These are phyloP conservation scores for Saguinus midas DNA, from an alignment of 2,113 vertebrate species.

Conservation along the genomic window DNA sequence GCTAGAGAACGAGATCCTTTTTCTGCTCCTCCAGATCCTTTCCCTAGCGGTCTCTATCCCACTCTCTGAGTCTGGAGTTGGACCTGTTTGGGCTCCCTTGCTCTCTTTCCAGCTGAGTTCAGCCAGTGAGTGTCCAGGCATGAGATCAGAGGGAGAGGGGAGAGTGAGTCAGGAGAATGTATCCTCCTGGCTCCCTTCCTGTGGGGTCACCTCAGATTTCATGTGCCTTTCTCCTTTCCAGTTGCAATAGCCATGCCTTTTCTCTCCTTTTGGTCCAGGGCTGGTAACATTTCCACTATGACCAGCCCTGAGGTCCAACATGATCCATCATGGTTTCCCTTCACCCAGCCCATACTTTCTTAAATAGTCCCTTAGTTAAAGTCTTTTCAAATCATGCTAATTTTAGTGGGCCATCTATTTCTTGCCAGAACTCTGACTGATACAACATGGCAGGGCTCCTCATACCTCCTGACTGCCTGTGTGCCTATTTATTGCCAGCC, in stretches of 20 bases:
- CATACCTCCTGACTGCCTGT: neutral
- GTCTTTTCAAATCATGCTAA: neutral
- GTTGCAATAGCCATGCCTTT: neutral
- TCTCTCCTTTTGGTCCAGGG: neutral
- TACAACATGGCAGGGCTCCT: neutral
- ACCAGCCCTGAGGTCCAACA: neutral
- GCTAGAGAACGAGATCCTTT: neutral
- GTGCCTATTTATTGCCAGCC: neutral
- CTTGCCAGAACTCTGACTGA: neutral
- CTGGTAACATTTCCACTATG: neutral
- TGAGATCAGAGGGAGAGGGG: neutral
- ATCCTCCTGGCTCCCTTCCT: neutral
- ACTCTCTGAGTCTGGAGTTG: neutral
- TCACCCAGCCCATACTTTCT: neutral
- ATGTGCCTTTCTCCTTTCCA: neutral
- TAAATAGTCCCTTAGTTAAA: neutral
- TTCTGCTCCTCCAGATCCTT: neutral
- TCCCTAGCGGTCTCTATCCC: neutral
- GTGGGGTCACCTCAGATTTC: neutral
- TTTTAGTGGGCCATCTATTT: neutral
- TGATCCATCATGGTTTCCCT: neutral
- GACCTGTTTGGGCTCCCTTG: neutral
- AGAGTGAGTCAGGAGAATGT: neutral
- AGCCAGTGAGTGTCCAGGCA: neutral
- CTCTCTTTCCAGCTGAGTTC: neutral